Evolutionary conservation across 2,888 invertebrate species (phyloP).

Genomic region (Catocala nupta): DNA sequence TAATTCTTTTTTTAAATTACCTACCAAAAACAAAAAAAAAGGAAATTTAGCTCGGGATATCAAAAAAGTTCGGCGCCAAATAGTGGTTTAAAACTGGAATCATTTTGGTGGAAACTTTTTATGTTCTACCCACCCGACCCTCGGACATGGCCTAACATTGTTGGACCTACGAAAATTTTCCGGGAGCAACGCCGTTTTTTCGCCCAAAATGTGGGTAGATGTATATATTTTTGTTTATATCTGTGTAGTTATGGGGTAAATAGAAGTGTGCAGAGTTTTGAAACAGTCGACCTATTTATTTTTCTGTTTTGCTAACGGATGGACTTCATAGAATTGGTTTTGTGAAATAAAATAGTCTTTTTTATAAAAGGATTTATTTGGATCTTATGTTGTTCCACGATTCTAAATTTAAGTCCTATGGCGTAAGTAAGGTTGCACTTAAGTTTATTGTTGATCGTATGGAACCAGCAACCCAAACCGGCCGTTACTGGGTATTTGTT

Average conservation of each 20-base stretch:
- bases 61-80: constrained; percentile 39
- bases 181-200: background rate
- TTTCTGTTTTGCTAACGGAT: too few relatives aligned
- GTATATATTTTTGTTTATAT: background rate
- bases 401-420: too few relatives aligned
- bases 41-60: constrained; percentile 18
- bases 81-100: constrained; percentile 18
- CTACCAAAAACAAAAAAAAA: background rate
- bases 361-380: too few relatives aligned
- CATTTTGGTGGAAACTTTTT: constrained; percentile 35
- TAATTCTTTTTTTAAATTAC: too few relatives aligned
- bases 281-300: background rate
- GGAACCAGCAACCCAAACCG: too few relatives aligned
- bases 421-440: too few relatives aligned
- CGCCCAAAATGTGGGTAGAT: constrained; percentile 5
- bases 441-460: too few relatives aligned
- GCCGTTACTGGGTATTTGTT: too few relatives aligned
- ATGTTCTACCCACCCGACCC: constrained; percentile 27
- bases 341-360: too few relatives aligned
- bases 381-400: too few relatives aligned
- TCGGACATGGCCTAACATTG: constrained; percentile 8
- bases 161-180: constrained; percentile 4
- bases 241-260: background rate
- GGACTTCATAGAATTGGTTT: too few relatives aligned
- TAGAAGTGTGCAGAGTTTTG: background rate